Conservation (phyloP, 2,888 invertebrate genomes). For the Agrotis puta region DNA sequence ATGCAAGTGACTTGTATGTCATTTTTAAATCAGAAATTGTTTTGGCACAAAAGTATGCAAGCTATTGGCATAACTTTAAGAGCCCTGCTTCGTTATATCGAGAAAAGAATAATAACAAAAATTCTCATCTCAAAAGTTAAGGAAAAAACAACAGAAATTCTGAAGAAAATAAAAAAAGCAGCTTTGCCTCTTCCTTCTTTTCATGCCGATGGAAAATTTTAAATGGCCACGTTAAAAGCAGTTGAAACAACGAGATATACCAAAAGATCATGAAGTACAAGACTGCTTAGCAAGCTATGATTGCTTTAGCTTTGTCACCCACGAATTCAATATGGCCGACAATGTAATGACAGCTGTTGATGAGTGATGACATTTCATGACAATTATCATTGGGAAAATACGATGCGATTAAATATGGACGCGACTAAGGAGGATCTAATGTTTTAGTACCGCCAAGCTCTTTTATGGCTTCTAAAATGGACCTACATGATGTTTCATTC, state of each 20-base stretch:
- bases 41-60: too few relatives aligned
- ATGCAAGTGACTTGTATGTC: too few relatives aligned
- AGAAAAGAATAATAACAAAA: neutral
- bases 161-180: neutral
- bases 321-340: constrained; percentile 26
- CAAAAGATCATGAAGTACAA: neutral
- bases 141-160: neutral
- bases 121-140: neutral
- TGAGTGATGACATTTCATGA: constrained; percentile 4
- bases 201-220: too few relatives aligned
- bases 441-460: constrained; percentile 24
- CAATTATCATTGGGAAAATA: constrained; percentile 23
- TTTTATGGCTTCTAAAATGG: constrained; percentile 28
- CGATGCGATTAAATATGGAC: neutral
- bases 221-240: too few relatives aligned
- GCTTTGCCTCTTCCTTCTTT: too few relatives aligned
- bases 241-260: neutral
- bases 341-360: constrained; percentile 4
- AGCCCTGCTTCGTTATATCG: too few relatives aligned
- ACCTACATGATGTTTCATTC: constrained; percentile 38
- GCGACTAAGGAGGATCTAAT: constrained; percentile 2
- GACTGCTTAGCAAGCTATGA: constrained; percentile 24
- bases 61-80: too few relatives aligned
- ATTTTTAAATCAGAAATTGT: too few relatives aligned
- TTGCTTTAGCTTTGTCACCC: neutral